Percentiles rank a stretch among this genome's conserved stretches.
Evolutionary conservation across 2,888 invertebrate species (phyloP).

Genomic region (Brachypalpus laphriformis): DNA sequence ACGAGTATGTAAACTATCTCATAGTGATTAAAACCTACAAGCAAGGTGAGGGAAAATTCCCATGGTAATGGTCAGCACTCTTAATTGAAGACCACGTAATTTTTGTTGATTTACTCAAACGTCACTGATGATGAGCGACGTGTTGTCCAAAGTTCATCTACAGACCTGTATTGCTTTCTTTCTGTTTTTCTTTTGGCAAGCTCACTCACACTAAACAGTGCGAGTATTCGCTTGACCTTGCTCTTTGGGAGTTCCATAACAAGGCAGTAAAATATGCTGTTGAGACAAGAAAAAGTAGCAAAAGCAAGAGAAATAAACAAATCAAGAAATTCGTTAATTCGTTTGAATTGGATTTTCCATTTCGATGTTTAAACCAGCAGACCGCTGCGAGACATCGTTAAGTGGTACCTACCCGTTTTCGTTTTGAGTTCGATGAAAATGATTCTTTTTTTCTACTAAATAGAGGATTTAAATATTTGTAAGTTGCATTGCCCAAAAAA

Average conservation of each 20-base stretch:
- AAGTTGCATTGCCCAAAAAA: background rate
- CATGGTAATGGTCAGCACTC: background rate
- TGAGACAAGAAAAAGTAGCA: background rate
- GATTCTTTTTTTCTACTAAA: background rate
- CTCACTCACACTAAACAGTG: background rate
- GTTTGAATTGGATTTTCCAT: constrained; percentile 1
- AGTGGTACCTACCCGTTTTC: background rate
- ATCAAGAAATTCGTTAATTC: constrained; percentile 1
- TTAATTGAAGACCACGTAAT: background rate
- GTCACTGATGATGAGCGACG: background rate
- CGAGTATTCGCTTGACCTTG: constrained; percentile 44
- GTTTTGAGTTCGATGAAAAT: background rate
- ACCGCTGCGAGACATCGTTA: background rate
- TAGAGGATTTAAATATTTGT: constrained; percentile 6
- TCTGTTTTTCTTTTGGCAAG: background rate
- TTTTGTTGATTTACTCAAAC: background rate
- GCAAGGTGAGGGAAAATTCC: background rate
- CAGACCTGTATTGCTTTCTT: background rate
- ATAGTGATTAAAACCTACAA: background rate
- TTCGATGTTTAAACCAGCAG: background rate
- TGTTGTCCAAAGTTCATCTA: background rate
- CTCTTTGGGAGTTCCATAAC: constrained; percentile 41
- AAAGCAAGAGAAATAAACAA: constrained; percentile 1
- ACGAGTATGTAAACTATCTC: background rate
- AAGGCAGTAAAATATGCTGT: constrained; percentile 14